phyloP scores from a whole-genome alignment of 2,888 invertebrate genomes.

The Heliconius hortense region DNA sequence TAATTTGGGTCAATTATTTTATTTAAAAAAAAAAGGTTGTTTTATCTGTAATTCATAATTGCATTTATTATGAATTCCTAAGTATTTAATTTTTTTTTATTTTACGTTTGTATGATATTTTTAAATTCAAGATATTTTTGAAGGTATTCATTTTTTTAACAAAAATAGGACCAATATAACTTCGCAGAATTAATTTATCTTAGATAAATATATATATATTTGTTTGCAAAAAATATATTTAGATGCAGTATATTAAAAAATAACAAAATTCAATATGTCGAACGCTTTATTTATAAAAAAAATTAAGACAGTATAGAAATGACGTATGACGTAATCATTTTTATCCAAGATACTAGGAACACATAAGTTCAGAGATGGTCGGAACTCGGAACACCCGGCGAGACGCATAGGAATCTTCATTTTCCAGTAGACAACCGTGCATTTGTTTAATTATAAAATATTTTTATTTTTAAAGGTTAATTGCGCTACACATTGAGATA shows the following conservation, averaged over 20 bases:
- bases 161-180: too few species aligned
- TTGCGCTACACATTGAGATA: slow-evolving; percentile 57
- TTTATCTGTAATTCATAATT: neutral
- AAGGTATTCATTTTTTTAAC: neutral
- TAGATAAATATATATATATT: too few species aligned
- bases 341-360: slow-evolving; percentile 57
- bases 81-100: neutral
- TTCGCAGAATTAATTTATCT: neutral
- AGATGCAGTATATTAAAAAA: neutral
- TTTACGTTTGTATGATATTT: neutral
- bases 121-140: neutral
- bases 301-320: neutral
- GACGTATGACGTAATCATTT: slow-evolving; percentile 61
- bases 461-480: slow-evolving; percentile 48
- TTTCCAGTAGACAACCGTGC: neutral
- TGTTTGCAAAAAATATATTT: neutral
- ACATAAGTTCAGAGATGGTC: slow-evolving; percentile 45
- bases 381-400: neutral
- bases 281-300: neutral
- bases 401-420: slow-evolving; percentile 22
- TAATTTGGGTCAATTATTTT: neutral
- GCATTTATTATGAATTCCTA: neutral
- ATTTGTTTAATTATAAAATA: slow-evolving; percentile 21
- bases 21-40: neutral
- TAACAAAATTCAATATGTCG: neutral